phyloP scores from a whole-genome alignment of 2,113 vertebrate species.

The Hyla sarda region DNA sequence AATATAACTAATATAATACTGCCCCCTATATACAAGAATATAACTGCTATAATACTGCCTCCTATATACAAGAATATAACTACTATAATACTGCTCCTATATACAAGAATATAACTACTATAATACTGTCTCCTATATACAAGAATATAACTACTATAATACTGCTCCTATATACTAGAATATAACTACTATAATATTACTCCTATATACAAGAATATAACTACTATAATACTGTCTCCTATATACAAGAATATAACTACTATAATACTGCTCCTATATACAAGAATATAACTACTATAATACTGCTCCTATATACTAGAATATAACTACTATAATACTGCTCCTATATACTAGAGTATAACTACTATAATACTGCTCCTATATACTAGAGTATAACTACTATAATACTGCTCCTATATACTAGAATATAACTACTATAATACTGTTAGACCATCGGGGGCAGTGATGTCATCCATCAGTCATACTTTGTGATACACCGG shows the following conservation, averaged over 20 bases:
- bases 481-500: background rate
- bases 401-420: background rate
- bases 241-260: background rate
- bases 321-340: background rate
- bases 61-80: slow-evolving; percentile 1
- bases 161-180: background rate
- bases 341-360: background rate
- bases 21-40: background rate
- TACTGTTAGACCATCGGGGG: background rate
- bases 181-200: slow-evolving; percentile 2
- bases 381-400: background rate
- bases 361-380: background rate
- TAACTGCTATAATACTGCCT: background rate
- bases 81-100: slow-evolving; percentile 10
- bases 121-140: background rate
- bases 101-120: slow-evolving; percentile 4
- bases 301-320: background rate
- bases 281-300: background rate
- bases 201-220: background rate
- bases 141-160: slow-evolving; percentile 6
- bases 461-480: background rate
- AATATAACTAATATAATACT: slow-evolving; percentile 9
- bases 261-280: background rate
- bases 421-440: background rate
- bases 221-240: background rate